phyloP scores from a whole-genome alignment of 2,797 vertebrate species.

The Peromyscus melanophrys region DNA sequence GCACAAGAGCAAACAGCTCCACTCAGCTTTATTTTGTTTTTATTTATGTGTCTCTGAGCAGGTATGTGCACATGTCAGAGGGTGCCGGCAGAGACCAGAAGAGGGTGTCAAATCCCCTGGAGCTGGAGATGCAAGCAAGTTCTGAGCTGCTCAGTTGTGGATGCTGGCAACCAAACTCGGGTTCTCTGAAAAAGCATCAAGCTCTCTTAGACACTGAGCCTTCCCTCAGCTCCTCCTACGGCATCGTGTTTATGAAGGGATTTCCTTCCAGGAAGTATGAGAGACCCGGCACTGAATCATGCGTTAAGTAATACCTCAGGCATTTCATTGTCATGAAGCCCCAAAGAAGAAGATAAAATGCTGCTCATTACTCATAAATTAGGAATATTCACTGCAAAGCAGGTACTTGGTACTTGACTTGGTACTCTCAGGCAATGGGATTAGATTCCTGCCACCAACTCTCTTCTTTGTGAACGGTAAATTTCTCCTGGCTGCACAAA shows the following conservation, averaged over 20 bases:
- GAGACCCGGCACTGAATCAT: not conserved
- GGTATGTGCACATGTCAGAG: not conserved
- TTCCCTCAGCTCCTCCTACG: not conserved
- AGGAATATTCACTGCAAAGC: conserved; percentile 70
- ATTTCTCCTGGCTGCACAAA: conserved; percentile 80
- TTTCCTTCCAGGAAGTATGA: conserved; percentile 4
- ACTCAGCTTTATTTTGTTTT: not conserved
- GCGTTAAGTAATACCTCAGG: conserved; percentile 73
- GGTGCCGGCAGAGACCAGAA: not conserved
- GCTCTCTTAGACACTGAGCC: not conserved
- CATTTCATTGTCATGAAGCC: conserved; percentile 70
- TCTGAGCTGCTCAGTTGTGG: not conserved
- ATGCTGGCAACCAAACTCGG: not conserved
- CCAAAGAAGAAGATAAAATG: conserved; percentile 62
- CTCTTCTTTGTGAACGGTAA: conserved; percentile 83
- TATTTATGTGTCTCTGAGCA: not conserved
- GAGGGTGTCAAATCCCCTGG: not conserved
- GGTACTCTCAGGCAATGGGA: not conserved
- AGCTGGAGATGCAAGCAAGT: not conserved
- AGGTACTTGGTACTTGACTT: no score
- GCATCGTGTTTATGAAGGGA: not conserved
- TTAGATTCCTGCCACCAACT: conserved; percentile 75
- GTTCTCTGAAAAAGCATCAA: not conserved
- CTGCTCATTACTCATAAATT: conserved; percentile 57
- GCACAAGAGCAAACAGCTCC: not conserved